Base-by-base conservation (phyloP, 2,113 vertebrate genomes). In the Ochotona curzoniae region DNA sequence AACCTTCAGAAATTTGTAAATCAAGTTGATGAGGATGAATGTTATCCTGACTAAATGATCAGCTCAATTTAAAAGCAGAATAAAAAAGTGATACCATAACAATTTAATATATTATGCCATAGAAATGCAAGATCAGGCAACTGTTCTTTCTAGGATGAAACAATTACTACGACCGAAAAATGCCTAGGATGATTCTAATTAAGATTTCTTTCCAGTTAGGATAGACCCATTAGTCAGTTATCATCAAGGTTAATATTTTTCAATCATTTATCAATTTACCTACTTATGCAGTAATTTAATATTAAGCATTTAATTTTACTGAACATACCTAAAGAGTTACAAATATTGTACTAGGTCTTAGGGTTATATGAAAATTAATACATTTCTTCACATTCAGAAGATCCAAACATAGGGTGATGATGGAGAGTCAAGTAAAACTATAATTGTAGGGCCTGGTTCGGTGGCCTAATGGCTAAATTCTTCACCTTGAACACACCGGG, bases 61-160 rank as follows among this genome's bases (percentile, higher is more conserved):
- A 93, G 4, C 14, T 87, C 89, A 78, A 66, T 54, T 91, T n/a
- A 63, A 92, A 86, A 93, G 51, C 44, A 92, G 38, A 87, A 78
- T 89, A 61, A 91, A 91, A 44, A 93, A 85, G 69, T 69, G 18
- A 76, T 76, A 15, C 2, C 47, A 15, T 66, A 78, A 32, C 71
- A 89, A 30, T 69, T 83, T 92, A 92, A 93, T 89, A 67, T 13
- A 57, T 89, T 80, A 76, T 89, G 66, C 21, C 25, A 44, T 30
- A 91, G 66, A 81, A 75, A 12, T 61, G 74, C 15, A 78, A 87
- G 64, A 93, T 57, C 76, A 87, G 64, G 20, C 69, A 60, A 93
- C 32, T 90, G 13, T 93, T 93, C 70, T 85, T 94, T 81, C 64
- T 86, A 92, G 60, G 74, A 92, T 87, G 78, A 80, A 96, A 74